A percentile compares a stretch with the other conserved stretches of the same genome.
Evolutionary conservation across 2,797 vertebrate species (phyloP).

Genomic region (Hoplostethus mediterraneus): DNA sequence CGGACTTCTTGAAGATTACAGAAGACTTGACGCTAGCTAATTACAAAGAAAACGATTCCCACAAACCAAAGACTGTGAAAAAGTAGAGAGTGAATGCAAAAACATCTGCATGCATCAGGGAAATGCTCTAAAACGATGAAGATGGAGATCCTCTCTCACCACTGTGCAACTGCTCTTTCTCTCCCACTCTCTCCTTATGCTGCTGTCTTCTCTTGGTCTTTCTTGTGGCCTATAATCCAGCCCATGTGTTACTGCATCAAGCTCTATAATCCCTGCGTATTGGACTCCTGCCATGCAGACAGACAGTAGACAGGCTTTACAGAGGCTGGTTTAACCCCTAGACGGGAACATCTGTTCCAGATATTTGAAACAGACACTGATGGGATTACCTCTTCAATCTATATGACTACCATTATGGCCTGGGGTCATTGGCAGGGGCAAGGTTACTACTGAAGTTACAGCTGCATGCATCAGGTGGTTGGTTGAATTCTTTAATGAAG

Average conservation of each 20-base stretch:
- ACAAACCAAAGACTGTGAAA: conserved; percentile 11
- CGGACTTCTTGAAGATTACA: conserved; percentile 17
- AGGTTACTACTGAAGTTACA: neutral
- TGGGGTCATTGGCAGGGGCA: conserved; percentile 8
- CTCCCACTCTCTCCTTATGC: conserved; percentile 13
- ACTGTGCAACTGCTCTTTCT: conserved; percentile 22
- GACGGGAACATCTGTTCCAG: conserved; percentile 35
- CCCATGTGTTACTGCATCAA: conserved; percentile 31
- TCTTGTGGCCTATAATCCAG: conserved; percentile 49
- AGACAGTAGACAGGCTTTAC: conserved; percentile 54
- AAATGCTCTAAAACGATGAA: neutral
- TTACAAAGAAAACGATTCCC: neutral
- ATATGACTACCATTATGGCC: conserved; percentile 2
- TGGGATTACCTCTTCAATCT: conserved; percentile 58
- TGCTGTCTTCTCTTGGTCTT: conserved; percentile 30
- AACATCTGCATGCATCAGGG: conserved; percentile 14
- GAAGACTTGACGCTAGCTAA: neutral
- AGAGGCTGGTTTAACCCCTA: conserved; percentile 52
- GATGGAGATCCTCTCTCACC: conserved; percentile 9
- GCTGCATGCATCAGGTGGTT: too few relatives aligned
- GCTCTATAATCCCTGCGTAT: conserved; percentile 57
- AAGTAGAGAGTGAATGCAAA: conserved; percentile 3
- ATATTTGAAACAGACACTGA: conserved; percentile 40
- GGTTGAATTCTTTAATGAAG: neutral
- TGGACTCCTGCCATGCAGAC: conserved; percentile 70